Evolutionary conservation across 2,797 vertebrate genomes (phyloP).

Genomic region (Anolis apletophallus): DNA sequence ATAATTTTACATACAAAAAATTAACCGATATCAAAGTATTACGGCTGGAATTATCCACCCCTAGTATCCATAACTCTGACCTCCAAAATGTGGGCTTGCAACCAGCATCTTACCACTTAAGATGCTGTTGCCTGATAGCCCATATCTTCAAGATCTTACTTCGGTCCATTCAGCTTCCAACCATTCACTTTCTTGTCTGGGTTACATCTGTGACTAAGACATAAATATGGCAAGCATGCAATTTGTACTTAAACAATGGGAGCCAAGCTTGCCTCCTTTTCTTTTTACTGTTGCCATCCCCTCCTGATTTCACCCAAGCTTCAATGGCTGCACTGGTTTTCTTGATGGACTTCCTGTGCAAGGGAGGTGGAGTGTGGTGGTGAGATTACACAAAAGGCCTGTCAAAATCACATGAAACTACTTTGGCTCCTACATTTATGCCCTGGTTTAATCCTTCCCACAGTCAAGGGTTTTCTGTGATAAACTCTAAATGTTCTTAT

Average conservation of each 20-base stretch:
- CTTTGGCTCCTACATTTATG: constrained; percentile 8
- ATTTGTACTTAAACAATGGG: too few relatives aligned
- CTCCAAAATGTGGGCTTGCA: too few relatives aligned
- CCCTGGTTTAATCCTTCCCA: constrained; percentile 28
- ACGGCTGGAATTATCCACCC: too few relatives aligned
- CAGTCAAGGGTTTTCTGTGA: constrained; percentile 28
- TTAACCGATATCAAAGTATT: too few relatives aligned
- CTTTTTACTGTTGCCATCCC: not conserved
- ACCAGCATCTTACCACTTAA: too few relatives aligned
- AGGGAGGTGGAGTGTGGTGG: not conserved
- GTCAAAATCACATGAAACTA: not conserved
- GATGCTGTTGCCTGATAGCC: too few relatives aligned
- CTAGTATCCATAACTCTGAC: too few relatives aligned
- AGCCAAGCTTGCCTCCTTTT: not conserved
- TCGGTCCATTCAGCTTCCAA: too few relatives aligned
- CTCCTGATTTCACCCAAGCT: not conserved
- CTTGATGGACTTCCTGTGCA: not conserved
- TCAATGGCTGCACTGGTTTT: not conserved
- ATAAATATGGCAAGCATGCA: not conserved
- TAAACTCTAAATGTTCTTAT: constrained; percentile 40
- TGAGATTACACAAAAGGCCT: not conserved
- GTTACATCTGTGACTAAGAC: too few relatives aligned
- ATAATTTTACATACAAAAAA: too few relatives aligned
- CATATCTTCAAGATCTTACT: too few relatives aligned
- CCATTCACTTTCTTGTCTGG: too few relatives aligned